These are phyloP conservation scores for Myotis planiceps DNA, from an alignment of 2,797 vertebrate species.

Conservation along the genomic window DNA sequence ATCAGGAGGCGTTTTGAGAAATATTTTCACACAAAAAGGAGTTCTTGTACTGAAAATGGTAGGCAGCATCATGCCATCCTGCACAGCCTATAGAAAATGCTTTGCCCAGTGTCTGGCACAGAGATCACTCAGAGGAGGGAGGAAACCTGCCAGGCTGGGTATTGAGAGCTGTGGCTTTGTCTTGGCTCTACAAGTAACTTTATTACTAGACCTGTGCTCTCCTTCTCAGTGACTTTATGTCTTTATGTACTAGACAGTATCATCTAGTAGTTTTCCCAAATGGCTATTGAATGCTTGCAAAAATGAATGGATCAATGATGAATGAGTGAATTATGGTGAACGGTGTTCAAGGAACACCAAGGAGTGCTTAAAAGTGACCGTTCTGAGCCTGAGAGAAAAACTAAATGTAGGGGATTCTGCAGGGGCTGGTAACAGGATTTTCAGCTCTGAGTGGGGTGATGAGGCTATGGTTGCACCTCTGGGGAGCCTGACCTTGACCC, in stretches of 20 bases:
- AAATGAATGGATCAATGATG: not conserved
- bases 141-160: no score
- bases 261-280: not conserved
- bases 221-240: not conserved
- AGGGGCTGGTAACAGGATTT: not conserved
- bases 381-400: not conserved
- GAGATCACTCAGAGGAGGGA: not conserved
- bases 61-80: not conserved
- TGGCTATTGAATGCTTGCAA: not conserved
- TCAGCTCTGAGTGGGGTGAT: not conserved
- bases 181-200: not conserved
- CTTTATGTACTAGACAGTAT: not conserved
- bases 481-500: not conserved
- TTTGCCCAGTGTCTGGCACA: not conserved
- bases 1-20: conserved; percentile 10
- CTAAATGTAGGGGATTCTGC: not conserved
- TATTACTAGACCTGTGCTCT: not conserved
- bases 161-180: not conserved
- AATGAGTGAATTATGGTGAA: not conserved
- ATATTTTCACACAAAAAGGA: not conserved
- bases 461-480: not conserved
- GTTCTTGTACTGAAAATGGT: not conserved
- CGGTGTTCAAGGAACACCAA: not conserved
- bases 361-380: not conserved
- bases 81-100: not conserved